A percentile compares a stretch with the other conserved stretches of the same genome.
Evolutionary conservation across 2,888 invertebrate species (phyloP).

Genomic region (Lepidocyrtoides sp.): DNA sequence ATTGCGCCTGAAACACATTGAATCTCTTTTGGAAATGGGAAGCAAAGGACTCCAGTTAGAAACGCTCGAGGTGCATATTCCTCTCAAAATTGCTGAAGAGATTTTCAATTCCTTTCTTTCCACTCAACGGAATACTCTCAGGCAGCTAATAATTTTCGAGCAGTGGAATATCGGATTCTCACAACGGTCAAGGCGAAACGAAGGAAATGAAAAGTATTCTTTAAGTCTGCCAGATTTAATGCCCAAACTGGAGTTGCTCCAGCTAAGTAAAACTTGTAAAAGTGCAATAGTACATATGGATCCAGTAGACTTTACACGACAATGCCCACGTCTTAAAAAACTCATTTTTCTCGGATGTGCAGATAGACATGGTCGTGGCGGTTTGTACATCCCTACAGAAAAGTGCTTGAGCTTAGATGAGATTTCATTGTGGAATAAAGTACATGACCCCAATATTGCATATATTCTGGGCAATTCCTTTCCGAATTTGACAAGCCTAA

Average conservation of each 20-base stretch:
- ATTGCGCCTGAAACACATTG: neutral
- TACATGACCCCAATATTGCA: neutral
- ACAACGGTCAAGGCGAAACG: neutral
- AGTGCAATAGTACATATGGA: constrained; percentile 14
- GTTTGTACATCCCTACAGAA: neutral
- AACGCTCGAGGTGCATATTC: constrained; percentile 31
- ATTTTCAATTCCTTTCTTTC: constrained; percentile 23
- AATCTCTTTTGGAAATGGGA: constrained; percentile 35
- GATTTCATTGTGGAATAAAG: constrained; percentile 26
- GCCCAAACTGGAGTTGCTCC: constrained; percentile 37
- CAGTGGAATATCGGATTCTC: neutral
- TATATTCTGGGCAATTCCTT: neutral
- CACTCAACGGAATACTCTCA: constrained; percentile 24
- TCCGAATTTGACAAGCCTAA: constrained; percentile 44
- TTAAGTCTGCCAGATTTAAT: constrained; percentile 12
- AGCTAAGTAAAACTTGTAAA: constrained; percentile 54
- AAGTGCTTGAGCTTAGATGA: neutral
- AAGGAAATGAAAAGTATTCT: neutral
- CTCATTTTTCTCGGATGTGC: constrained; percentile 8
- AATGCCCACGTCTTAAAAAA: constrained; percentile 35
- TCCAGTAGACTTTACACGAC: neutral
- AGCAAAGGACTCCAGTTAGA: constrained; percentile 27
- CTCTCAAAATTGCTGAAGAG: neutral
- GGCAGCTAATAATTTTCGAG: constrained; percentile 48
- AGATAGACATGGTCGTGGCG: neutral